phyloP scores from a whole-genome alignment of 2,888 invertebrate genomes.

The Disparrhopalites patrizii region DNA sequence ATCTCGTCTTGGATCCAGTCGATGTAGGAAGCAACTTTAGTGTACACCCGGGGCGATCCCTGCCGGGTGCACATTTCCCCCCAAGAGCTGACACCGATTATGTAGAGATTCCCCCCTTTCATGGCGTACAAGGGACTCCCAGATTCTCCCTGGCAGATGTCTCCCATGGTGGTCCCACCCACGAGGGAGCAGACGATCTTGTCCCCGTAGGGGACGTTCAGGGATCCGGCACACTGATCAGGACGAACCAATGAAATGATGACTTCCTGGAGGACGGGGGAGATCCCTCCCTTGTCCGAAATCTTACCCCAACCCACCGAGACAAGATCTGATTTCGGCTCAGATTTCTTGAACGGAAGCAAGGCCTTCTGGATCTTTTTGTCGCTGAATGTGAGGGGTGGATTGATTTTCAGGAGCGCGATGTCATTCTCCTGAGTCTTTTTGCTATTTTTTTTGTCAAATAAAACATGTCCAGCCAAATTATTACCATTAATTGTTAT shows the following conservation, averaged over 20 bases:
- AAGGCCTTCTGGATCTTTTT: too few relatives aligned
- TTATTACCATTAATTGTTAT: too few relatives aligned
- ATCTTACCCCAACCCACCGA: background rate
- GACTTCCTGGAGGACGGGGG: background rate
- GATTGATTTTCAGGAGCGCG: too few relatives aligned
- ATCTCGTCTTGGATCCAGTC: too few relatives aligned
- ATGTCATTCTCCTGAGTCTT: too few relatives aligned
- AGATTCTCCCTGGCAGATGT: background rate
- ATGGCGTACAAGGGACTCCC: background rate
- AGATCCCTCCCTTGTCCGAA: background rate
- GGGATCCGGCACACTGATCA: background rate
- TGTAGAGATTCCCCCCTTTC: background rate
- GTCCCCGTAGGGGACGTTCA: background rate
- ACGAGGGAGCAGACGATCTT: background rate
- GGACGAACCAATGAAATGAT: background rate
- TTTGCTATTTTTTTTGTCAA: too few relatives aligned
- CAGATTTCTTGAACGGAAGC: too few relatives aligned
- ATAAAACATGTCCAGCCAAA: too few relatives aligned
- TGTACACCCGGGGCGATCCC: background rate
- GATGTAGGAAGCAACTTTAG: background rate
- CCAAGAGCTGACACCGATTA: background rate
- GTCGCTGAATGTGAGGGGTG: too few relatives aligned
- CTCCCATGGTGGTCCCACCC: background rate
- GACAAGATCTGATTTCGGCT: too few relatives aligned
- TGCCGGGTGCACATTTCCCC: background rate